Evolutionary conservation across 2,888 invertebrate genomes (phyloP).

Genomic region (Yponomeuta cagnagella): DNA sequence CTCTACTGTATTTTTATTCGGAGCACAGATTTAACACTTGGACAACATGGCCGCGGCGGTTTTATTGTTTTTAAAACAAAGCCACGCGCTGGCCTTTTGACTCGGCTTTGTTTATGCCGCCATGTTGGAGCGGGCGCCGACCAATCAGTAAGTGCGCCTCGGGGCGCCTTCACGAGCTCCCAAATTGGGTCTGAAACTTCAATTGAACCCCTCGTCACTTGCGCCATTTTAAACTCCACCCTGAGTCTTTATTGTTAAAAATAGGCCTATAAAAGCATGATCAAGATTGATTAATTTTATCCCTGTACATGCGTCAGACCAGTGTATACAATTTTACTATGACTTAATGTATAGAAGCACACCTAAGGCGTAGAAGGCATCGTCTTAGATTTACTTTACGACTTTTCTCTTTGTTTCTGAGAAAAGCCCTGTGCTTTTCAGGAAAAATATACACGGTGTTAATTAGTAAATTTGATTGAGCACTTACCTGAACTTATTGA

Average conservation of each 20-base stretch:
- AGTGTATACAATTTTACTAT: not conserved
- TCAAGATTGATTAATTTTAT: not conserved
- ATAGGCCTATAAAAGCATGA: not conserved
- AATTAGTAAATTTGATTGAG: too few species aligned
- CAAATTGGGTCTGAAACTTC: constrained; percentile 31
- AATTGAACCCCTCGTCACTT: not conserved
- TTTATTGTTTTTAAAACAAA: constrained; percentile 72
- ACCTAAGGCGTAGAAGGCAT: too few species aligned
- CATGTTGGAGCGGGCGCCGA: constrained; percentile 38
- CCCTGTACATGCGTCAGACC: not conserved
- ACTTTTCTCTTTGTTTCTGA: too few species aligned
- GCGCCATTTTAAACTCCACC: not conserved
- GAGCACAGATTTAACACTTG: constrained; percentile 56
- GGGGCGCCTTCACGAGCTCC: not conserved
- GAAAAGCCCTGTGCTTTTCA: too few species aligned
- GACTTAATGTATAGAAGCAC: too few species aligned
- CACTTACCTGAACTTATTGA: too few species aligned
- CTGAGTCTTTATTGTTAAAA: not conserved
- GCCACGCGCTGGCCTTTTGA: constrained; percentile 43
- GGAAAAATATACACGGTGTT: too few species aligned
- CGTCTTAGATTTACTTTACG: too few species aligned
- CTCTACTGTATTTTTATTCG: not conserved
- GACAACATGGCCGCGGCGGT: constrained; percentile 53
- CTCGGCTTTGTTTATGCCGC: constrained; percentile 55
- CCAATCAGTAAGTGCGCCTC: constrained; percentile 4